Evolutionary conservation across 2,113 vertebrate genomes (phyloP), one percentile per base, ranked within the genome.

Genomic region (Astatotilapia flaviijosephi): DNA sequence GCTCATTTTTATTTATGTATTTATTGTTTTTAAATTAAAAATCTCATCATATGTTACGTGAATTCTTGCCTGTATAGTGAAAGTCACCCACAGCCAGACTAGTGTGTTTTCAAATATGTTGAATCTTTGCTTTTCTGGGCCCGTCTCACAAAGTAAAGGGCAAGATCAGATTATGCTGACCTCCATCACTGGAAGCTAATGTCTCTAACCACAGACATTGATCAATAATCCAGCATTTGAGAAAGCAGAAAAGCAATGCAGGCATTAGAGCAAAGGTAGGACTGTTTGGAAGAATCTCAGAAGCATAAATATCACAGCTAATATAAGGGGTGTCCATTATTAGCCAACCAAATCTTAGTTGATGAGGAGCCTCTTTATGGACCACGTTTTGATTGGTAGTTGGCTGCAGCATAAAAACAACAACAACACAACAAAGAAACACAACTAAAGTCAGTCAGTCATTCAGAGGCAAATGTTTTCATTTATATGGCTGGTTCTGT

Each of bases 111-210:
- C 26, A 21, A 21, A 14, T 83, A 83, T 55, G 26, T 68, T 37
- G 75, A 7, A 77, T 53, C 58, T 26, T 6, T 51, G 80, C 55
- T 87, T 82, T 86, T 85, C 42, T 28, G 15, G 87, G 70, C 35
- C 75, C 49, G 40, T 37, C 6, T 83, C 51, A 84, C 79, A 62
- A 84, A 86, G 62, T 83, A 53, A 83, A 80, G 82, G 17, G 47
- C 42, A 13, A 68, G 92, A 95, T 95, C 91, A 73, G 77, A 92
- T 96, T 95, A 84, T 95, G 94, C 94, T 95, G 96, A 96, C 88
- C 68, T 86, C 54, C 54, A 58, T 88, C 86, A 79, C 56, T 17
- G 88, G 73, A 70, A 81, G 80, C 60, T 86, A 62, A 85, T 70
- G 85, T 88, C 85, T 93, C 92, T 83, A 79, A 92, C 91, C 89